phyloP scores from a whole-genome alignment of 1,140 invertebrate species.

The Atopsyche davidsoni region DNA sequence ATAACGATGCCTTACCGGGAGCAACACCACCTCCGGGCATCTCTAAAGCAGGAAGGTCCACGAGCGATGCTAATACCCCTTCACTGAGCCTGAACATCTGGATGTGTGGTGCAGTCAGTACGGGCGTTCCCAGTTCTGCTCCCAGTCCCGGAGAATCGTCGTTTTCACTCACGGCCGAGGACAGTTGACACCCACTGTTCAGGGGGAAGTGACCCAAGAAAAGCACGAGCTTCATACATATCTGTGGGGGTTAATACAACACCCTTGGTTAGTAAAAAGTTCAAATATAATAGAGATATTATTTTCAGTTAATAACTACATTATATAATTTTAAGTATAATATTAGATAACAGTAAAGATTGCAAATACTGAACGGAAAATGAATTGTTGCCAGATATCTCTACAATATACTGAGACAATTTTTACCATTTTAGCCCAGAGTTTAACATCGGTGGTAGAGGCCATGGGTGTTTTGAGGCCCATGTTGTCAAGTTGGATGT shows the following conservation, averaged over 20 bases:
- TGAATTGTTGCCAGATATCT: too few relatives aligned
- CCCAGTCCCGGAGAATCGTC: conserved; percentile 75
- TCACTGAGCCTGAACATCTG: conserved; percentile 84
- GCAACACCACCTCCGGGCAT: conserved; percentile 80
- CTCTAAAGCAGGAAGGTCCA: conserved; percentile 86
- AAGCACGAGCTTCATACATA: conserved; percentile 81
- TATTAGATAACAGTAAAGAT: too few relatives aligned
- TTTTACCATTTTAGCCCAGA: conserved; percentile 46
- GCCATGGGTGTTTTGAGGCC: conserved; percentile 40
- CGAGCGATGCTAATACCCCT: conserved; percentile 78
- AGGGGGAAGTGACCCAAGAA: conserved; percentile 90
- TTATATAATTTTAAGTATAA: too few relatives aligned
- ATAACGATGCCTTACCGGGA: conserved; percentile 45
- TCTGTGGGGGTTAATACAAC: conserved; percentile 43
- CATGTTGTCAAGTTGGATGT: conserved; percentile 44
- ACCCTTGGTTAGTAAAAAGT: too few relatives aligned
- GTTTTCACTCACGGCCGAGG: conserved; percentile 84
- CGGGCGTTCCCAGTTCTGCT: conserved; percentile 69
- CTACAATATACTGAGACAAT: too few relatives aligned
- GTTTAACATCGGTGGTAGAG: conserved; percentile 45
- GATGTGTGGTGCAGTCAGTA: conserved; percentile 83
- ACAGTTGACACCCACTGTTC: conserved; percentile 52
- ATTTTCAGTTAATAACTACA: too few relatives aligned
- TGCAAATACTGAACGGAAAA: too few relatives aligned
- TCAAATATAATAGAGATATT: too few relatives aligned